Evolutionary conservation across 2,797 vertebrate genomes (phyloP).

Genomic region (Xenopus petersii): DNA sequence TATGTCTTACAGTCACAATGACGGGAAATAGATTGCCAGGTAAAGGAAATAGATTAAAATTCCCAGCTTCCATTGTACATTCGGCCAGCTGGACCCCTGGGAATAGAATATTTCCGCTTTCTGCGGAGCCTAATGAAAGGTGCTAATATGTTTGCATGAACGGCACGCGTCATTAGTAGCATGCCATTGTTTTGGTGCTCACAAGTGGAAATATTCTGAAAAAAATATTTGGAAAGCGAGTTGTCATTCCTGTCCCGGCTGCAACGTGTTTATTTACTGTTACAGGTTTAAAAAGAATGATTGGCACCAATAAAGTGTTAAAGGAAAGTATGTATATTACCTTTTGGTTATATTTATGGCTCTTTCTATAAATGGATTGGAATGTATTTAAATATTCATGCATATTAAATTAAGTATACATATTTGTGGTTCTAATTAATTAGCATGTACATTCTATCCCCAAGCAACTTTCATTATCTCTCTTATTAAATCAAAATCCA

Average conservation of each 20-base stretch:
- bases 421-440: too few species aligned
- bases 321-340: too few species aligned
- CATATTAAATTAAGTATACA: too few species aligned
- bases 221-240: slow-evolving; percentile 52
- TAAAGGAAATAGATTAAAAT: slow-evolving; percentile 47
- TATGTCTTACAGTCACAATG: slow-evolving; percentile 64
- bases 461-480: too few species aligned
- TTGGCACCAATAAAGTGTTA: too few species aligned
- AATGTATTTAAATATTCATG: neutral
- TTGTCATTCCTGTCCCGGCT: too few species aligned
- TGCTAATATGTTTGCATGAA: slow-evolving; percentile 57
- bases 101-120: slow-evolving; percentile 65
- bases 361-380: too few species aligned
- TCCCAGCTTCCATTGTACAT: slow-evolving; percentile 57
- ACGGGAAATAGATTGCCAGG: slow-evolving; percentile 59
- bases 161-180: slow-evolving; percentile 57
- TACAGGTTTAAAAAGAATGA: too few species aligned
- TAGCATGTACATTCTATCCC: too few species aligned
- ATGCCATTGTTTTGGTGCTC: slow-evolving; percentile 54
- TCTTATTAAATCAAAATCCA: too few species aligned
- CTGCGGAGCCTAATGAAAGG: slow-evolving; percentile 56
- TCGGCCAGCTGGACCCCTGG: slow-evolving; percentile 59
- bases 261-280: too few species aligned
- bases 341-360: too few species aligned
- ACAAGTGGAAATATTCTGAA: slow-evolving; percentile 54